These are phyloP conservation scores for Heliconius erato DNA, from an alignment of 2,888 invertebrate genomes.

Conservation along the genomic window DNA sequence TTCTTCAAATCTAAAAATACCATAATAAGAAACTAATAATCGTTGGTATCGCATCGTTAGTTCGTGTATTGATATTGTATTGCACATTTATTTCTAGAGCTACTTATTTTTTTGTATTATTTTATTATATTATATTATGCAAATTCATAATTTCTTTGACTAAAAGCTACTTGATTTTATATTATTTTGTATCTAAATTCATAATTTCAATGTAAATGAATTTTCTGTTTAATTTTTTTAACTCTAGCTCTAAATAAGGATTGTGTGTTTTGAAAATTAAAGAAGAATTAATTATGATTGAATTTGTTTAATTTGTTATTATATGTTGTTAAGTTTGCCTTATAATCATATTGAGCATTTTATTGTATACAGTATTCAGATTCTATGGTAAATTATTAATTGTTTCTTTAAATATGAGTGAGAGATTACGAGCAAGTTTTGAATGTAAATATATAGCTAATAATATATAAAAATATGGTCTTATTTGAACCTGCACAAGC, in stretches of 20 bases:
- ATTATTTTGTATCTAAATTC: background rate
- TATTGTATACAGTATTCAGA: no score
- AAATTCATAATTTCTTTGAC: background rate
- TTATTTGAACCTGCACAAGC: no score
- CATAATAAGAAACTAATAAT: slow-evolving; percentile 21
- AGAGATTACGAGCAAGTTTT: no score
- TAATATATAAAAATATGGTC: no score
- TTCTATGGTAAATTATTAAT: no score
- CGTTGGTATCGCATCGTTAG: background rate
- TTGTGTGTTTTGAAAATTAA: background rate
- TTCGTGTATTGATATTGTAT: background rate
- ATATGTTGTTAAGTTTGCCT: background rate
- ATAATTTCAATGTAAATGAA: background rate
- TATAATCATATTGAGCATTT: background rate
- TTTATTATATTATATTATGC: background rate
- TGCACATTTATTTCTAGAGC: background rate
- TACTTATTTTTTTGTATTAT: background rate
- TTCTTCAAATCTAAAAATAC: slow-evolving; percentile 40
- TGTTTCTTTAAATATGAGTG: no score
- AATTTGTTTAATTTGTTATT: no score
- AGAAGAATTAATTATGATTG: no score
- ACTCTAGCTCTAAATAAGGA: background rate
- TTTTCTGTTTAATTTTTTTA: background rate
- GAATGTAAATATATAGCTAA: no score
- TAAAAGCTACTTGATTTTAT: background rate